Base-by-base conservation (phyloP, 2,797 vertebrate genomes). In the Gobio occitaniae region DNA sequence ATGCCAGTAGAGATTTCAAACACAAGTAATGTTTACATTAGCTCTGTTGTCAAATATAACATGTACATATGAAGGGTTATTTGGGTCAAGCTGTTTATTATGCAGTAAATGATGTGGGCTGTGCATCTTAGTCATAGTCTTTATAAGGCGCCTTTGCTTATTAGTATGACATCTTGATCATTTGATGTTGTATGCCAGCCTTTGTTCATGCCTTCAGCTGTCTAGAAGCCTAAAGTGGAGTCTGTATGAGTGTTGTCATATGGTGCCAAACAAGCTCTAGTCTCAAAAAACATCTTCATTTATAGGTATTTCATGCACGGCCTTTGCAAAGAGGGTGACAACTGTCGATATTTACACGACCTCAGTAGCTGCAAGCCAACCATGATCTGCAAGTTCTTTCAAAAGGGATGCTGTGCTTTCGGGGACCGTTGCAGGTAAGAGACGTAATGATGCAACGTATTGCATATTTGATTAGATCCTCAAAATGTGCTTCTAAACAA, bases 241-340 rank as follows among this genome's bases (percentile, higher is more conserved):
- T 50, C 59, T 66, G 16, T 32, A 1, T 61, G 54, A 29, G n/a
- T 41, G 9, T 56, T 41, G 36, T 41, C n/a, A 21, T 3, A 61
- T 80, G 71, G 8, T 21, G n/a, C 59, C 21, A 63, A 63, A 32
- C 36, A 61, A 78, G 36, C 13, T 15, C 13, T 32, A 65, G 25
- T 82, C 10, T 38, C 12, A 2, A 78, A 75, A 69, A 2, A 16
- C 68, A 71, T 41, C 59, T 83, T 56, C 21, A 36, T 56, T 74
- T 59, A 66, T 89, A 99, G 98, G 87, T 99, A 99, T 90, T 99
- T 99, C 94, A 97, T 99, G 96, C 98, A 99, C 88, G 98, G 98
- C 41, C 96, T 99, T 90, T 99, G 98, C 94, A 99, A 99, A 95
- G 98, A 99, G 95, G 98, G 98, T 84, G 96, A 96, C 80, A 98